Percentiles rank a stretch among this genome's conserved stretches.
phyloP scores from a whole-genome alignment of 2,797 vertebrate species.

The Nothura maculosa region DNA sequence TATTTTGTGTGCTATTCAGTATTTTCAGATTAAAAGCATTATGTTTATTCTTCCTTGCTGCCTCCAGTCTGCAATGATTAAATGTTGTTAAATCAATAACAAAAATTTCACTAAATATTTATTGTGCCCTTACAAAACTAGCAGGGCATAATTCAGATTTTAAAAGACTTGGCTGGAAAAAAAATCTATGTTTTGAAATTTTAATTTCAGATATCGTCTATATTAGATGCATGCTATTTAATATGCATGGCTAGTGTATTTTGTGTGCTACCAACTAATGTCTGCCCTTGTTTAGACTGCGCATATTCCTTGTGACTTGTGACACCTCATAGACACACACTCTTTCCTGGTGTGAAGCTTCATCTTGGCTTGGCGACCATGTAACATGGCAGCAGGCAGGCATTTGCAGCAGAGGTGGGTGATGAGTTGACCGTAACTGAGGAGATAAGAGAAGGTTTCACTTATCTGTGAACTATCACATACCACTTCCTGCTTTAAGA shows the following conservation, averaged over 20 bases:
- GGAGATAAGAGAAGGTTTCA: not conserved
- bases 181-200: not conserved
- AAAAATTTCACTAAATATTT: not conserved
- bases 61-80: not conserved
- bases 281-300: not conserved
- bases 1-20: not conserved
- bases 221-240: not conserved
- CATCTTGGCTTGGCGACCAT: not conserved
- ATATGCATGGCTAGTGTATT: not conserved
- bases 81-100: not conserved
- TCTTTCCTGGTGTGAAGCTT: not conserved
- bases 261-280: not conserved
- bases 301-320: not conserved
- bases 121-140: not conserved
- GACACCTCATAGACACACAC: not conserved
- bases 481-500: not conserved
- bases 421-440: not conserved
- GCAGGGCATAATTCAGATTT: not conserved
- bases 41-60: not conserved
- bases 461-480: not conserved
- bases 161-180: not conserved
- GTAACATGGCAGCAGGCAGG: not conserved
- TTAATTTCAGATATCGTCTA: not conserved
- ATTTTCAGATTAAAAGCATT: constrained; percentile 4
- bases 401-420: not conserved